Evolutionary conservation across 2,888 invertebrate species (phyloP).

Genomic region (Ferrisia virgata): DNA sequence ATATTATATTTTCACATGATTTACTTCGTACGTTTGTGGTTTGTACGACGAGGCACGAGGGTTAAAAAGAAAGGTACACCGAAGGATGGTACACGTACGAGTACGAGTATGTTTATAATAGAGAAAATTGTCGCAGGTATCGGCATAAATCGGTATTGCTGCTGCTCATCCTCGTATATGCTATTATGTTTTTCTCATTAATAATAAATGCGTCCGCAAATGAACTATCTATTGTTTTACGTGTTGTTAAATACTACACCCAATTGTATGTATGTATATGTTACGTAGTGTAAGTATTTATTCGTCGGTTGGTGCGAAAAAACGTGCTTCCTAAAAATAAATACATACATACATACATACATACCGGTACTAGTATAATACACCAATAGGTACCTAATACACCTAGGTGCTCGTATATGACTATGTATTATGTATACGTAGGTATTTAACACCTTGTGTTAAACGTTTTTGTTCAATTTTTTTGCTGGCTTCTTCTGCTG

Average conservation of each 20-base stretch:
- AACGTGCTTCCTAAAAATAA: constrained; percentile 12
- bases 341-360: no score
- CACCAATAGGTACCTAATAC: no score
- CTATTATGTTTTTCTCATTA: constrained; percentile 1
- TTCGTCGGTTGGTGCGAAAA: constrained; percentile 2
- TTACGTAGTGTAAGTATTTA: no score
- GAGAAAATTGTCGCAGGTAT: background rate
- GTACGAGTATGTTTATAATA: no score
- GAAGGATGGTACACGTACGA: background rate
- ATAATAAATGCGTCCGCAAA: background rate
- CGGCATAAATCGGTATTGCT: constrained; percentile 1
- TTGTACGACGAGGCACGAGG: no score
- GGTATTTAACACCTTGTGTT: background rate
- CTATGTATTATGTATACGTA: no score
- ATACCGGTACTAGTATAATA: no score
- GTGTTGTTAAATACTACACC: background rate
- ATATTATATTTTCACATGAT: background rate
- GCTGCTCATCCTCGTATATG: no score
- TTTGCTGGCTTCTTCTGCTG: background rate
- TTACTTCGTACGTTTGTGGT: background rate
- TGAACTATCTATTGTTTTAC: background rate
- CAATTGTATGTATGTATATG: no score
- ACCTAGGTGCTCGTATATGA: no score
- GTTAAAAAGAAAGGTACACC: background rate
- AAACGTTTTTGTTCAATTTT: background rate